Evolutionary conservation across 2,113 vertebrate species (phyloP).

Genomic region (Callionymus lyra): DNA sequence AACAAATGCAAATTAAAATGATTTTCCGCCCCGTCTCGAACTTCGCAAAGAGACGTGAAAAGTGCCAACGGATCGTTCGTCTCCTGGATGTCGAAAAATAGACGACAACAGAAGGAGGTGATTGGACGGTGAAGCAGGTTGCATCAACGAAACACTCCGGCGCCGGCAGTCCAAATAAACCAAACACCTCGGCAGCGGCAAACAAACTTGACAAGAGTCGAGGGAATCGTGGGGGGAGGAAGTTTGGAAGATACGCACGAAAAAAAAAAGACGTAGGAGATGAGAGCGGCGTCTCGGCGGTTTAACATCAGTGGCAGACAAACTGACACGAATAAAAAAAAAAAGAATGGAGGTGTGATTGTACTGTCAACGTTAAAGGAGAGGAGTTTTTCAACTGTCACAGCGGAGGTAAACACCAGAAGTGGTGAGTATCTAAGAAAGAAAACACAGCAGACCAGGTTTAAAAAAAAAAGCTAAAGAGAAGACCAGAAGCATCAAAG

Average conservation of each 20-base stretch:
- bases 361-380: conserved; percentile 29
- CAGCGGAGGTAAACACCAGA: conserved; percentile 22
- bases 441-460: conserved; percentile 6
- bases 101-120: conserved; percentile 21
- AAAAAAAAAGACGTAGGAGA: conserved; percentile 3
- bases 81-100: no score
- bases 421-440: conserved; percentile 3
- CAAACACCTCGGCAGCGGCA: conserved; percentile 18
- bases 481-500: no score
- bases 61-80: conserved; percentile 10
- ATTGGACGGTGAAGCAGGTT: conserved; percentile 36
- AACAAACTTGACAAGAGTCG: conserved; percentile 7
- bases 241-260: conserved; percentile 25
- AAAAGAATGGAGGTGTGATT: conserved; percentile 26
- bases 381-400: conserved; percentile 46
- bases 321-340: background rate
- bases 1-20: no score
- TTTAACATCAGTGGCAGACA: conserved; percentile 16
- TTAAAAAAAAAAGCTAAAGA: no score
- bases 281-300: conserved; percentile 17
- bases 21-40: no score
- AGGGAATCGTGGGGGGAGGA: conserved; percentile 9
- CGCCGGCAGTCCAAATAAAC: conserved; percentile 29
- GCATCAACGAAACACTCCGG: conserved; percentile 36
- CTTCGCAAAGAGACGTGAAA: conserved; percentile 2